phyloP scores from a whole-genome alignment of 1,140 invertebrate genomes.

The Octopus sinensis region DNA sequence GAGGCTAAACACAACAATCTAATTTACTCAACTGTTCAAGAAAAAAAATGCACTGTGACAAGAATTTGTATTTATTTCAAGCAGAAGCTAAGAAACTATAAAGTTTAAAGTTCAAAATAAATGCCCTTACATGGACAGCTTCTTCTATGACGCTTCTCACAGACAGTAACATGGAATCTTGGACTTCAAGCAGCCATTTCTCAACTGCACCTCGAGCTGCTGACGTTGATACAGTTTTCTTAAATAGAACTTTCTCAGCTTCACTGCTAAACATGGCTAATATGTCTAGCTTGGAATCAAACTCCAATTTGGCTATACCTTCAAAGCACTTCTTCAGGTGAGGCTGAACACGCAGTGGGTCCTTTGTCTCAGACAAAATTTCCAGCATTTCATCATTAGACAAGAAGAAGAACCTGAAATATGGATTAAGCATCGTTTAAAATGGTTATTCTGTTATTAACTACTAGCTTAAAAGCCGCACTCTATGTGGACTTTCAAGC shows the following conservation, averaged over 20 bases:
- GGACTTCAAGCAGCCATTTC: constrained; percentile 59
- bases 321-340: constrained; percentile 61
- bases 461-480: no score
- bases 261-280: constrained; percentile 58
- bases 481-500: no score
- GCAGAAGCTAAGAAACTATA: no score
- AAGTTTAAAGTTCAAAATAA: no score
- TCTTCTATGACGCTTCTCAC: constrained; percentile 52
- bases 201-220: constrained; percentile 58
- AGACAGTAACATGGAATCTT: constrained; percentile 56
- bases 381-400: constrained; percentile 61
- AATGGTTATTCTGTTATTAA: no score
- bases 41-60: no score
- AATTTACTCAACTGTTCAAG: no score
- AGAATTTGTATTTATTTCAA: no score
- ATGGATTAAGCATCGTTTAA: not conserved
- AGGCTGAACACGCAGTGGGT: constrained; percentile 57
- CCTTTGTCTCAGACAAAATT: constrained; percentile 60
- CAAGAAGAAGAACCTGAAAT: constrained; percentile 57
- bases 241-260: constrained; percentile 53
- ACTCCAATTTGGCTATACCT: constrained; percentile 57
- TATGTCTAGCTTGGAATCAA: constrained; percentile 56
- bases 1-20: no score
- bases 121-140: constrained; percentile 43
- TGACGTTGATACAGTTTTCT: constrained; percentile 49